Conservation (phyloP, 2,888 invertebrate genomes). For the Odontothrips loti region DNA sequence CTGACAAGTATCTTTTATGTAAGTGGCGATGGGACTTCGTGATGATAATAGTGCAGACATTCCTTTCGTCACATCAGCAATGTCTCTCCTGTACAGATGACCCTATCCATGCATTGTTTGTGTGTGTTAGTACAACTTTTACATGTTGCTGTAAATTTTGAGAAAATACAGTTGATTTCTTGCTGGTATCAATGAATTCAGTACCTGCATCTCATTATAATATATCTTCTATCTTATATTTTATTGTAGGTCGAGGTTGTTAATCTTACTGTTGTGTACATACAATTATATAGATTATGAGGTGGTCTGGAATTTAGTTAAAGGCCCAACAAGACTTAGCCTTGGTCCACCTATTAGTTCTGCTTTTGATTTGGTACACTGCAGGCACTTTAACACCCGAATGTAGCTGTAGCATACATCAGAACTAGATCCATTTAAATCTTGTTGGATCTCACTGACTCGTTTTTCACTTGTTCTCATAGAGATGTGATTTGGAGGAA, state of each 20-base stretch:
- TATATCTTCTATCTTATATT: slow-evolving; percentile 1
- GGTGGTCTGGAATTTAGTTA: not conserved
- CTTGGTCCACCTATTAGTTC: not conserved
- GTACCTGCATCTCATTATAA: slow-evolving; percentile 10
- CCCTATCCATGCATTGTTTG: not conserved
- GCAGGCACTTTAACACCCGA: not conserved
- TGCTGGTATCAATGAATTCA: slow-evolving; percentile 5
- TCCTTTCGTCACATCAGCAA: slow-evolving; percentile 4
- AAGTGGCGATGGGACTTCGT: slow-evolving; percentile 15
- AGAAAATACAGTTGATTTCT: not conserved
- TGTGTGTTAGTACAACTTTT: slow-evolving; percentile 23
- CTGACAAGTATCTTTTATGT: slow-evolving; percentile 12
- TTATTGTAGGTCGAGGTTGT: slow-evolving; percentile 16
- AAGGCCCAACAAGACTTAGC: not conserved
- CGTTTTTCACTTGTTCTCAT: not conserved
- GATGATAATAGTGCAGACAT: not conserved
- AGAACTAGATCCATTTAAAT: not conserved
- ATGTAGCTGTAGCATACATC: not conserved
- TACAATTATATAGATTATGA: slow-evolving; percentile 3
- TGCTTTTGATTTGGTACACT: not conserved
- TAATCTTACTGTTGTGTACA: slow-evolving; percentile 24
- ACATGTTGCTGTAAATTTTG: not conserved
- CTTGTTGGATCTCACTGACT: not conserved
- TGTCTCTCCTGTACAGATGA: not conserved
- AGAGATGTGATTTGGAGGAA: not conserved